phyloP scores from a whole-genome alignment of 2,888 invertebrate species.

The Ophion slaviceki region DNA sequence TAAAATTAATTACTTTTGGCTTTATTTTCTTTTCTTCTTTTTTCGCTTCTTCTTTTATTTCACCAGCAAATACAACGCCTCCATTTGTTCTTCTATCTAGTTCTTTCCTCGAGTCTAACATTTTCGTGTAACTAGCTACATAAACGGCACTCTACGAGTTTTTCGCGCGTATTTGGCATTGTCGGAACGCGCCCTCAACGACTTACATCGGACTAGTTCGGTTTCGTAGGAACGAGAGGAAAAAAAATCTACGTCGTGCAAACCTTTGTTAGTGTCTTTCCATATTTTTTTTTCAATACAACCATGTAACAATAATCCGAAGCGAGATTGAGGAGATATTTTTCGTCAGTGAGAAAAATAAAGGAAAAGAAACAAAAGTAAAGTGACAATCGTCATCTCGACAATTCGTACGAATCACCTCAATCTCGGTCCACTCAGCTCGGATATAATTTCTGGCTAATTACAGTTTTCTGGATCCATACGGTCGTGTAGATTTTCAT shows the following conservation, averaged over 20 bases:
- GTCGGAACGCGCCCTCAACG: slow-evolving; percentile 29
- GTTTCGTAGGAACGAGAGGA: neutral
- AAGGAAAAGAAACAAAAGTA: slow-evolving; percentile 13
- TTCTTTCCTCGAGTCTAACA: slow-evolving; percentile 67
- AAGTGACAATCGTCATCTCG: slow-evolving; percentile 12
- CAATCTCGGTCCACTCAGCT: neutral
- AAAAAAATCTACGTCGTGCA: neutral
- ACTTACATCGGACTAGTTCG: slow-evolving; percentile 40
- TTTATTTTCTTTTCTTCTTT: slow-evolving; percentile 64
- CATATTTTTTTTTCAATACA: slow-evolving; percentile 14
- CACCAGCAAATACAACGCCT: slow-evolving; percentile 77
- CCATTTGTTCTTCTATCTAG: slow-evolving; percentile 58
- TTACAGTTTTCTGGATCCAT: slow-evolving; percentile 6
- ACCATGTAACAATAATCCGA: slow-evolving; percentile 26
- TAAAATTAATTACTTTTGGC: slow-evolving; percentile 75
- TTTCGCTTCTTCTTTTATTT: slow-evolving; percentile 69
- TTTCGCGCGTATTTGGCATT: slow-evolving; percentile 44
- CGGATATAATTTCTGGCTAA: neutral
- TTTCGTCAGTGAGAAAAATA: neutral
- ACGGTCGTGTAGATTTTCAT: neutral
- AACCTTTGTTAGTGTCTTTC: neutral
- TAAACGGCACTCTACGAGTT: slow-evolving; percentile 66
- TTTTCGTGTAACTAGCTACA: slow-evolving; percentile 70
- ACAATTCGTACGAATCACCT: neutral
- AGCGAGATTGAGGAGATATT: slow-evolving; percentile 8